Conservation (phyloP, 2,797 vertebrate genomes). For the Rhadinocentrus ornatus region DNA sequence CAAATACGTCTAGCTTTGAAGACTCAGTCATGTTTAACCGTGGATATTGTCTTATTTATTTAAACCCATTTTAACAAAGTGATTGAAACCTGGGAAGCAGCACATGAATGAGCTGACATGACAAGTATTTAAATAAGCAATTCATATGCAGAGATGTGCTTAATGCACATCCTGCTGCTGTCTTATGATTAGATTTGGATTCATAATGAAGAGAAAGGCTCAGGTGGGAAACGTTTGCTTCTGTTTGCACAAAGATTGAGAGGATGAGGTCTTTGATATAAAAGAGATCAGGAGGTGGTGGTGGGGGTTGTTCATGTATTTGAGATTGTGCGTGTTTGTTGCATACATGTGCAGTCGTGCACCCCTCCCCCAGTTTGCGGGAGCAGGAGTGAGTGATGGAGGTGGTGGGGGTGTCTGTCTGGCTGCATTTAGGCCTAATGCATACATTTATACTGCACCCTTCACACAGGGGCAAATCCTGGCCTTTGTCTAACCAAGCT, state of each 20-base stretch:
- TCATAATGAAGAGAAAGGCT: slow-evolving; percentile 22
- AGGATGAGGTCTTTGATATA: slow-evolving; percentile 22
- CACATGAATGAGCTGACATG: slow-evolving; percentile 45
- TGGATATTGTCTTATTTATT: slow-evolving; percentile 47
- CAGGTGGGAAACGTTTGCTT: slow-evolving; percentile 42
- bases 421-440: slow-evolving; percentile 68
- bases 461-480: slow-evolving; percentile 58
- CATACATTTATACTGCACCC: slow-evolving; percentile 71
- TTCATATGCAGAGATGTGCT: slow-evolving; percentile 44
- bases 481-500: slow-evolving; percentile 73
- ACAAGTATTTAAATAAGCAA: slow-evolving; percentile 58
- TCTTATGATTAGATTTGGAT: slow-evolving; percentile 24
- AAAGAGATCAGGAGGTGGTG: slow-evolving; percentile 4
- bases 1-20: slow-evolving; percentile 41
- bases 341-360: slow-evolving; percentile 40
- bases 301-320: slow-evolving; percentile 15
- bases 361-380: slow-evolving; percentile 78
- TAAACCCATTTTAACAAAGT: slow-evolving; percentile 40
- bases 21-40: slow-evolving; percentile 31
- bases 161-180: background rate
- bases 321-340: slow-evolving; percentile 59
- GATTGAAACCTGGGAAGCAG: slow-evolving; percentile 23
- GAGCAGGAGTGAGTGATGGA: slow-evolving; percentile 68
- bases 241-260: slow-evolving; percentile 32
- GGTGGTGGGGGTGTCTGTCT: slow-evolving; percentile 67